Percentiles rank a stretch among this genome's conserved stretches.
Conservation (phyloP, 2,113 vertebrate genomes). For the Gnathonemus longibarbis region DNA sequence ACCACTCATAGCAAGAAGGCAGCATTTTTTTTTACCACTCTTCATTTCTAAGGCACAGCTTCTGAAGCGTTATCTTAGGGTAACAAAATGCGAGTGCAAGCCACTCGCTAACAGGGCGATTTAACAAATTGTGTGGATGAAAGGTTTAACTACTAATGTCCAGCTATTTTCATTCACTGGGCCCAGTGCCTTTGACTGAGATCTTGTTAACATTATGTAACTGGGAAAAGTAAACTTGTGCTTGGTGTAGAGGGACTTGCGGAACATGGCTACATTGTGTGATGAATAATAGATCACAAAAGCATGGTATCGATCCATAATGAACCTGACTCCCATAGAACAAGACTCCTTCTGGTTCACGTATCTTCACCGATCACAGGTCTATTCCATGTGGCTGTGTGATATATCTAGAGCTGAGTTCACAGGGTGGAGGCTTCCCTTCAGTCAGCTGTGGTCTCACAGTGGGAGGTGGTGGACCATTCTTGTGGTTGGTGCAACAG, state of each 20-base stretch:
- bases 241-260: background rate
- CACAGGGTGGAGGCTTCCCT: background rate
- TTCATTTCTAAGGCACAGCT: background rate
- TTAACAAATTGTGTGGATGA: background rate
- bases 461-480: background rate
- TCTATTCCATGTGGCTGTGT: background rate
- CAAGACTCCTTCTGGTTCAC: background rate
- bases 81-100: background rate
- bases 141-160: background rate
- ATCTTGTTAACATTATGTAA: conserved; percentile 8
- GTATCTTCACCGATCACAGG: background rate
- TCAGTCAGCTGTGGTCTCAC: background rate
- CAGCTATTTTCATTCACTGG: background rate
- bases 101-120: background rate
- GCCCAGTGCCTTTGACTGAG: background rate
- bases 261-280: background rate
- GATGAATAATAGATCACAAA: conserved; percentile 15
- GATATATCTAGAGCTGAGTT: background rate
- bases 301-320: background rate
- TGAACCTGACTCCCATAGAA: conserved; percentile 1
- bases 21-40: background rate
- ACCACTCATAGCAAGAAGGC: background rate
- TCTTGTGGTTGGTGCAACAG: background rate
- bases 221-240: background rate
- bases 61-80: background rate